These are phyloP conservation scores for Nothoprocta perdicaria DNA, from an alignment of 2,113 vertebrate genomes.

Conservation along the genomic window DNA sequence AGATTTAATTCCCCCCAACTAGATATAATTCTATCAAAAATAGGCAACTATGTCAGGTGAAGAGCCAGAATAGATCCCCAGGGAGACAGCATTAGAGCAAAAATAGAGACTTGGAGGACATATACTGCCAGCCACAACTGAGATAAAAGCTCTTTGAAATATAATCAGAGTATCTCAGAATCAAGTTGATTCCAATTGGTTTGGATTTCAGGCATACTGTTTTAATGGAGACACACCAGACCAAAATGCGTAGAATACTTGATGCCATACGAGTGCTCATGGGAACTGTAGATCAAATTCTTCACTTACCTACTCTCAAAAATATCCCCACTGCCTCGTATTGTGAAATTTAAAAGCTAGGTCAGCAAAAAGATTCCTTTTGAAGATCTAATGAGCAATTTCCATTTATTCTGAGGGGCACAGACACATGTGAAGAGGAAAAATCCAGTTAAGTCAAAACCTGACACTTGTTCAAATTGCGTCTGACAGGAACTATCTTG, in stretches of 20 bases:
- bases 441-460: neutral
- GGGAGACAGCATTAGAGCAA: neutral
- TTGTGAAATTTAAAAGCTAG: neutral
- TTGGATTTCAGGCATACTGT: neutral
- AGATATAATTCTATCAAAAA: neutral
- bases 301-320: neutral
- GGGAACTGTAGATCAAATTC: neutral
- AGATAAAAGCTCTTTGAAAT: neutral
- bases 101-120: neutral
- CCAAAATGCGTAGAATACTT: neutral
- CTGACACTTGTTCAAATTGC: constrained; percentile 4
- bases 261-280: neutral
- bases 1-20: neutral
- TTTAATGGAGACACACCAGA: neutral
- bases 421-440: neutral
- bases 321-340: neutral
- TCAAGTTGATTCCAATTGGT: neutral
- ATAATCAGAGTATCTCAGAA: neutral
- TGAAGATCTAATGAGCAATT: constrained; percentile 28
- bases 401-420: neutral
- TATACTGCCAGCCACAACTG: neutral
- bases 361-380: neutral
- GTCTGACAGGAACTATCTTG: neutral
- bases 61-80: neutral
- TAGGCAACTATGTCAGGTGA: neutral